Percentiles rank a stretch among this genome's conserved stretches.
phyloP scores from a whole-genome alignment of 2,113 vertebrate genomes.

The Rhinolophus sinicus region DNA sequence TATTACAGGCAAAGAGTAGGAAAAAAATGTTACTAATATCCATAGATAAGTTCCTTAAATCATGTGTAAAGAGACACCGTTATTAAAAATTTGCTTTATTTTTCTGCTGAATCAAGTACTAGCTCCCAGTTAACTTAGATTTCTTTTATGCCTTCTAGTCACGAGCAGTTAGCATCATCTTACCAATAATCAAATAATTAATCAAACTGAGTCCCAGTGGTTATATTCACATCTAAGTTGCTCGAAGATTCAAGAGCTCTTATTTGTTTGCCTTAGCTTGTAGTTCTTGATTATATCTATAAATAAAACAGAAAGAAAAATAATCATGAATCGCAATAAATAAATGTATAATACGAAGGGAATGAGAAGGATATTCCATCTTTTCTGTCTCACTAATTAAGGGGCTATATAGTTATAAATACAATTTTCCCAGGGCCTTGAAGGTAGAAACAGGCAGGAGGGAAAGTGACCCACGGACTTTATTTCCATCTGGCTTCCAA shows the following conservation, averaged over 20 bases:
- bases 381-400: background rate
- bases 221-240: constrained; percentile 67
- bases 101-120: constrained; percentile 52
- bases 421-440: background rate
- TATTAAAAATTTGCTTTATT: constrained; percentile 77
- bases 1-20: background rate
- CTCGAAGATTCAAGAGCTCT: constrained; percentile 70
- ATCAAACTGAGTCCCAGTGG: constrained; percentile 80
- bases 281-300: constrained; percentile 90
- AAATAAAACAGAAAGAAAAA: constrained; percentile 41
- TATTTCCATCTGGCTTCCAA: background rate
- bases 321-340: background rate
- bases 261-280: constrained; percentile 86
- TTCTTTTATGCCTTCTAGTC: background rate
- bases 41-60: constrained; percentile 10
- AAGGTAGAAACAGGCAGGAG: background rate
- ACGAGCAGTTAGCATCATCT: constrained; percentile 43
- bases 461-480: background rate
- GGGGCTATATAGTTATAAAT: background rate
- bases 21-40: constrained; percentile 12
- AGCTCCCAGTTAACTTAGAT: constrained; percentile 36
- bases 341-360: background rate
- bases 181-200: constrained; percentile 69
- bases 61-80: constrained; percentile 25
- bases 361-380: background rate